Base-by-base conservation (phyloP, 2,797 vertebrate genomes). In the Mus minutoides region DNA sequence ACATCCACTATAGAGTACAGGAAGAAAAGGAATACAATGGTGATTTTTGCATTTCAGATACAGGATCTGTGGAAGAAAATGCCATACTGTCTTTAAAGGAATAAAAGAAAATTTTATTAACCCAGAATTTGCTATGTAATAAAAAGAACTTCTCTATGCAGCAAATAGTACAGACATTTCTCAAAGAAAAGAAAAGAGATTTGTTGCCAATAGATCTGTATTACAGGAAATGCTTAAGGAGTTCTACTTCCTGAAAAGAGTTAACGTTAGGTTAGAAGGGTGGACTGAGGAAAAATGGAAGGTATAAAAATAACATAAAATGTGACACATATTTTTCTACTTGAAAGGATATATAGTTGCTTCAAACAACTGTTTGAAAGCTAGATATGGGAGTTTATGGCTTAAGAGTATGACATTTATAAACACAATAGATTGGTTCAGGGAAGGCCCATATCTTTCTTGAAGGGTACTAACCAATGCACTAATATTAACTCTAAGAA, bases 241-340 rank as follows among this genome's bases (percentile, higher is more conserved):
- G 4, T 86, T 95, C 90, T 71, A 29, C 40, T 40, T 46, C 58
- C 56, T 69, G 22, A 86, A 77, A 92, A 62, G 40, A 94, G 79
- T 40, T 90, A 71, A 71, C 2, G 43, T 19, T 64, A 58, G 26
- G 62, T 60, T 60, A 79, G 79, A 86, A 95, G 87, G 8, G 1
- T 60, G 67, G 24, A 92, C 58, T 90, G 71, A 21, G 1, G n/a
- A 67, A 1, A 34, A 91, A 87, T 79, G 14, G 77, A 37, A 31
- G 46, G 29, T 24, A 88, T 6, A 10, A 46, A 97, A 85, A 85
- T 64, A 95, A 73, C 46, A 80, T 77, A 62, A 46, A 62, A 86
- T 0, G 31, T 52, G 86, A 77, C 76, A 56, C 5, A 34, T 82
- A 52, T 43, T 91, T 16, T 49, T 64, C 24, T 77, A 60, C 22